Base-by-base conservation (phyloP, 30 jellyfish, hydroid and myxozoan genomes). In the Aurelia coerulea region DNA sequence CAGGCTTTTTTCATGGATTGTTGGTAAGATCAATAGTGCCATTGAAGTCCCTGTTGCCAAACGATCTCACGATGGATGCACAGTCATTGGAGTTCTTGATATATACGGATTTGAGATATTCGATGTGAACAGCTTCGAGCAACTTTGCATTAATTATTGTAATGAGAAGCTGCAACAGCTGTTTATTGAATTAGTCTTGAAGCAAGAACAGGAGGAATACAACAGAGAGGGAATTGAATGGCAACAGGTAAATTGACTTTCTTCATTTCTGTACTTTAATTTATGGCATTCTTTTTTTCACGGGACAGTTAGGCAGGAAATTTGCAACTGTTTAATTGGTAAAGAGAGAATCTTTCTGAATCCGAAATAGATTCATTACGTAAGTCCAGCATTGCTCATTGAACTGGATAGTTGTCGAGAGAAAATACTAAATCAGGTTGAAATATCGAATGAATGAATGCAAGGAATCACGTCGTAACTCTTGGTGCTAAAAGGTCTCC, bases 161-260 rank as follows among this genome's bases (percentile, higher is more conserved):
- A 92, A 92, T 58, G 98, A 92, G 65, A 92, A 92, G 80, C 90
- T 92, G 1, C 98, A 92, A 86, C 98, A 92, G 75, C 73, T 92
- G 84, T 92, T 92, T 59, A 92, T 92, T 73, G 98, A 92, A 66
- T 80, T 92, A 29, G 98, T 92, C 41, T 73, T 92, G 74, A 92
- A 92, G 60, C 98, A 88, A 56, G 98, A 92, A 54, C 98, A 92
- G 74, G 98, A 92, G 70, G 98, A 92, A 64, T 92, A 92, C 73
- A 62, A 79, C 33, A 78, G 97, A 50, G 98, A 92, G 66, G 92
- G 94, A 16, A 92, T 92, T 59, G 98, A 88, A 53, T 92, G 98
- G 98, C 92, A 76, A 31, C 97, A 92, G 96, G 98, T 87, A 52
- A 13, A 16, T 32, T 18, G 52, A 29, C 15, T 10, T 11, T 11